These are phyloP conservation scores for Okapia johnstoni DNA, from an alignment of 2,113 vertebrate species.

Conservation along the genomic window DNA sequence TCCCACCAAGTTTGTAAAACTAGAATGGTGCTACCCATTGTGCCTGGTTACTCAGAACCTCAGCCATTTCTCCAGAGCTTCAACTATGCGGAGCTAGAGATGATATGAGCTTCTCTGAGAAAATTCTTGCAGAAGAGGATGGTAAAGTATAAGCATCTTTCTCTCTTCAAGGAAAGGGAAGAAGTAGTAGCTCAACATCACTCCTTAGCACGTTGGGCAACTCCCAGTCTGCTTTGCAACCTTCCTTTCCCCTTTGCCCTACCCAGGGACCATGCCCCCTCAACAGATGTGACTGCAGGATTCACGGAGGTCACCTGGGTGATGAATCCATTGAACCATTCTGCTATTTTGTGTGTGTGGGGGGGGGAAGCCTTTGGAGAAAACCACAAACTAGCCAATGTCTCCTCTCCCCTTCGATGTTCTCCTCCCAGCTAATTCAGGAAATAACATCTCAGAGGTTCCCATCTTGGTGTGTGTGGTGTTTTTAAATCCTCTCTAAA, in stretches of 20 bases:
- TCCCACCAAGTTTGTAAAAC: background rate
- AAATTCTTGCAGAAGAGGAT: background rate
- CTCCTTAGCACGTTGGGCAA: background rate
- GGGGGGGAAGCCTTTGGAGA: slow-evolving; percentile 43
- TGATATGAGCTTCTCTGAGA: background rate
- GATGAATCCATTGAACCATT: slow-evolving; percentile 12
- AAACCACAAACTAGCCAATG: slow-evolving; percentile 53
- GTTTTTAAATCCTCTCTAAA: slow-evolving; percentile 72
- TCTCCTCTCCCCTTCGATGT: slow-evolving; percentile 56
- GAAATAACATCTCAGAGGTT: slow-evolving; percentile 71
- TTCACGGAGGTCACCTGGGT: background rate
- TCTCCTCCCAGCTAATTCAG: slow-evolving; percentile 59
- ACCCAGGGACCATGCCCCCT: background rate
- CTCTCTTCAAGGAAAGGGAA: background rate
- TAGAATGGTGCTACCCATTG: background rate
- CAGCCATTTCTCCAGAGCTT: background rate
- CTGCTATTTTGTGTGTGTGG: background rate
- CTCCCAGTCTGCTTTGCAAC: background rate
- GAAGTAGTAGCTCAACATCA: background rate
- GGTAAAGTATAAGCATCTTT: background rate
- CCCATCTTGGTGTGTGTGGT: slow-evolving; percentile 56
- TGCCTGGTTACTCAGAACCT: background rate
- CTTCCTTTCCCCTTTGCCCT: background rate
- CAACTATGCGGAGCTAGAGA: background rate
- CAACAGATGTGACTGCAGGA: background rate